These are phyloP conservation scores for Muntiacus reevesi DNA, from an alignment of 2,113 vertebrate species.

Conservation along the genomic window DNA sequence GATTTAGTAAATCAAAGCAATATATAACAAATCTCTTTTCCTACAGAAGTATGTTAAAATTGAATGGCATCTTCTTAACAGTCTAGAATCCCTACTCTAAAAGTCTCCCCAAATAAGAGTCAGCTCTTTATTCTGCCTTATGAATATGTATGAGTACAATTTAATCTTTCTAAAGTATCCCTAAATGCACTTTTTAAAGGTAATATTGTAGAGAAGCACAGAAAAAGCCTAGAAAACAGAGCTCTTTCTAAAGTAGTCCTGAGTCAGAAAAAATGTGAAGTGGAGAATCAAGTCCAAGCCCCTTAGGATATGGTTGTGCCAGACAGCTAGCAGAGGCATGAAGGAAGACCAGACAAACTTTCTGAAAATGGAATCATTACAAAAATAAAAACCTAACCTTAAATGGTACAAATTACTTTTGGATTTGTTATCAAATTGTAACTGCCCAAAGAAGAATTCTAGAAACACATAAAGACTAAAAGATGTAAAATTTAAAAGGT, in stretches of 20 bases:
- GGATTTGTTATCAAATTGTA: not conserved
- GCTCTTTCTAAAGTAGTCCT: not conserved
- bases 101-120: not conserved
- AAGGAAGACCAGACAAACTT: not conserved
- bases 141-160: not conserved
- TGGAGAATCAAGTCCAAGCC: not conserved
- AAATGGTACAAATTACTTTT: not conserved
- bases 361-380: not conserved
- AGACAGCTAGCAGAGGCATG: fast-evolving
- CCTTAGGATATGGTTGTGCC: not conserved
- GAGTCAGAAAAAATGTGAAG: not conserved
- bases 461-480: not conserved
- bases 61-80: not conserved
- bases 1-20: not conserved
- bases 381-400: not conserved
- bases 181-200: not conserved
- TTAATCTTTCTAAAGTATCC: not conserved
- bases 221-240: not conserved
- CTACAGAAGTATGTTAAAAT: not conserved
- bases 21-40: not conserved
- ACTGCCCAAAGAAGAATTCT: not conserved
- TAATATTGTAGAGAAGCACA: not conserved
- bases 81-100: not conserved
- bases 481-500: not conserved
- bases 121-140: not conserved